Evolutionary conservation across 2,113 vertebrate genomes (phyloP), one percentile per base, ranked within the genome.

Genomic region (Rafetus swinhoei): DNA sequence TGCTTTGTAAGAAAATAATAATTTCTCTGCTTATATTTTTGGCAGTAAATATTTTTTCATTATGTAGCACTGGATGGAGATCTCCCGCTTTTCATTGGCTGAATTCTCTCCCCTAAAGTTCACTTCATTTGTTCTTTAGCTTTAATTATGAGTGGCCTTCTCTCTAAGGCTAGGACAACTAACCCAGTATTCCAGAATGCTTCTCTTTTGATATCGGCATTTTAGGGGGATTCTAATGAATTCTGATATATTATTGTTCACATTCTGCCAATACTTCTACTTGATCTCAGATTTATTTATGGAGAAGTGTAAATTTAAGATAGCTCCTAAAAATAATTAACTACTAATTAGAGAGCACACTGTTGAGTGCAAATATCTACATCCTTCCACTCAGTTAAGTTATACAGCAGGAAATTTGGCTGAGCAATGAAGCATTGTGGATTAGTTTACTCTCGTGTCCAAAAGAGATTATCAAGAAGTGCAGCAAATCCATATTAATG

Each of bases 291-390:
- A 90, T 90, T 83, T 92, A 82, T 83, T 92, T 92, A 0, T 52
- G 69, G 86, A 32, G 79, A 92, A 90, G 80, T 86, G 69, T 80
- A 85, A 89, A 86, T 92, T 94, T 94, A 91, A 89, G 45, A 53
- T 27, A 29, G 65, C 39, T 88, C 56, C 53, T 88, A 56, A n/a
- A 80, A 90, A 82, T 85, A 96, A 93, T 95, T 96, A 74, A 86
- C 83, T 94, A 84, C 86, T 91, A 96, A 89, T 95, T 96, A 89
- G 69, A 81, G 89, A 91, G 79, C 54, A 25, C 85, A 19, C 56
- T 94, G 77, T 93, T 91, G 92, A 86, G 84, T 85, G 45, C 88
- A 95, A 94, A 87, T 92, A 86, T 95, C 95, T 96, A 87, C n/a
- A 82, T 92, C 81, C 77, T 89, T 96, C 81, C 87, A n/a, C 25